phyloP scores from a whole-genome alignment of 2,888 invertebrate genomes.

The Acanthopleura granulata region DNA sequence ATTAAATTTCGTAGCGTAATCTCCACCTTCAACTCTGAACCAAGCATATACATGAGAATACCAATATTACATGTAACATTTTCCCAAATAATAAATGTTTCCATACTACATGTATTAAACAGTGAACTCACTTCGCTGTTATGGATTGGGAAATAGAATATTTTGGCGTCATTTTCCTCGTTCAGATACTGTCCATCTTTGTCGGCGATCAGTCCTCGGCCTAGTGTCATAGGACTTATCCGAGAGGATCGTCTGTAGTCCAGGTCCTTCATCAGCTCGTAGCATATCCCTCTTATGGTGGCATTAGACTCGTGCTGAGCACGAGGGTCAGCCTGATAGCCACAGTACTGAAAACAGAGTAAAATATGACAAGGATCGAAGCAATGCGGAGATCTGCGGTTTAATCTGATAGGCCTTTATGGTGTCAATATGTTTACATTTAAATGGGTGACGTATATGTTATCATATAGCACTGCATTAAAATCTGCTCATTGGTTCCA shows the following conservation, averaged over 20 bases:
- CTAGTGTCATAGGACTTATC: not conserved
- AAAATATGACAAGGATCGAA: not conserved
- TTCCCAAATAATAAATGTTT: too few species aligned
- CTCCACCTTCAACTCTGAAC: too few species aligned
- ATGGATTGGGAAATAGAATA: conserved; percentile 16
- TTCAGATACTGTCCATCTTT: conserved; percentile 13
- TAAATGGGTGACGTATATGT: too few species aligned
- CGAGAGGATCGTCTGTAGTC: not conserved
- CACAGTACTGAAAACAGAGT: conserved; percentile 3
- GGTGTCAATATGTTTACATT: too few species aligned
- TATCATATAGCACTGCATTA: too few species aligned
- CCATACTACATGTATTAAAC: too few species aligned
- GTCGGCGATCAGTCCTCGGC: not conserved
- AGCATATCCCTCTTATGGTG: not conserved
- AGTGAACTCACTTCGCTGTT: not conserved
- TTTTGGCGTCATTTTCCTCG: not conserved
- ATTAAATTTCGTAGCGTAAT: too few species aligned
- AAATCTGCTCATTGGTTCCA: too few species aligned
- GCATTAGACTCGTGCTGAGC: not conserved
- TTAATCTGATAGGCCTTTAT: too few species aligned
- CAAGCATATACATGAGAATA: too few species aligned
- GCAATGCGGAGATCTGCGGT: too few species aligned
- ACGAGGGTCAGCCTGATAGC: conserved; percentile 1
- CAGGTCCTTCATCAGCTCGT: not conserved
- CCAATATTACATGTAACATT: too few species aligned